These are phyloP conservation scores for Ceyx melanurus DNA, from an alignment of 2,113 vertebrate species.

Conservation along the genomic window DNA sequence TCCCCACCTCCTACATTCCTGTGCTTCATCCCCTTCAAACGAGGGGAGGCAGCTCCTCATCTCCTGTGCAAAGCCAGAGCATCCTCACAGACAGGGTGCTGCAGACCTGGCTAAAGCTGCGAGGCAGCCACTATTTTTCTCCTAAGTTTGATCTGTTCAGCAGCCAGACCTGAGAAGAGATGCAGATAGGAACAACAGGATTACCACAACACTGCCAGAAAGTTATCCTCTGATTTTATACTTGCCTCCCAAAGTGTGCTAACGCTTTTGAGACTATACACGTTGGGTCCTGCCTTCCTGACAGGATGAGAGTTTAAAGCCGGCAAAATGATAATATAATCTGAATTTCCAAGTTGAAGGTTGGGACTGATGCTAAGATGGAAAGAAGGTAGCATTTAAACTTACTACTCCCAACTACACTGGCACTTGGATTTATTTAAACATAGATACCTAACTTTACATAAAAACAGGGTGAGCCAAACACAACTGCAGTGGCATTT, in stretches of 20 bases:
- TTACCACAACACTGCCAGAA: background rate
- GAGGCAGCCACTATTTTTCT: background rate
- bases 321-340: background rate
- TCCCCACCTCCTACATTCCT: background rate
- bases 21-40: background rate
- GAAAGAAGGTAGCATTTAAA: background rate
- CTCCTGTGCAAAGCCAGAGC: background rate
- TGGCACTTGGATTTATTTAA: background rate
- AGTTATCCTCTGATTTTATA: background rate
- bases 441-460: accelerated
- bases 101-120: background rate
- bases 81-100: background rate
- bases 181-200: background rate
- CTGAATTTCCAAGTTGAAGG: background rate
- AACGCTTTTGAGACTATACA: background rate
- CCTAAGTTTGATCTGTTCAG: background rate
- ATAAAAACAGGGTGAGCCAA: background rate
- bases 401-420: background rate
- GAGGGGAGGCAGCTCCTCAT: background rate
- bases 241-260: background rate
- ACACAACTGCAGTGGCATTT: background rate
- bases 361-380: background rate
- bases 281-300: background rate
- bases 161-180: background rate
- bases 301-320: background rate